Conservation (phyloP, 2,113 vertebrate species). For the Salminus brasiliensis region DNA sequence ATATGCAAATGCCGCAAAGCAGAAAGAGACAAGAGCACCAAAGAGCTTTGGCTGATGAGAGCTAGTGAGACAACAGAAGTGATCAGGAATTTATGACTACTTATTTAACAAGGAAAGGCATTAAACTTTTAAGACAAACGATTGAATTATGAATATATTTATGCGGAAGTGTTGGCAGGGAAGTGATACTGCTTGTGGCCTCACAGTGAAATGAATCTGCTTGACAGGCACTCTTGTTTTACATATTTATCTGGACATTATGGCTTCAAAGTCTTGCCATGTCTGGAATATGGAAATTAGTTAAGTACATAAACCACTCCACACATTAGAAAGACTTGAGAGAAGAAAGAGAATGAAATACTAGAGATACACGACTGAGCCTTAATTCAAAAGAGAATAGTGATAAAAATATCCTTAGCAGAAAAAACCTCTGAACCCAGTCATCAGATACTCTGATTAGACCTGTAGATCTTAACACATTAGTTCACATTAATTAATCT, state of each 20-base stretch:
- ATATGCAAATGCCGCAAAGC: slow-evolving; percentile 34
- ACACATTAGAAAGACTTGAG: neutral
- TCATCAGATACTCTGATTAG: neutral
- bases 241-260: slow-evolving; percentile 23
- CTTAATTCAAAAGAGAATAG: neutral
- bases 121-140: slow-evolving; percentile 56
- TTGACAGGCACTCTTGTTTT: slow-evolving; percentile 33
- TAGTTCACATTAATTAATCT: neutral
- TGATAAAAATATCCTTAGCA: too few relatives aligned
- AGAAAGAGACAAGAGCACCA: slow-evolving; percentile 3
- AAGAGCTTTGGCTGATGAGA: slow-evolving; percentile 20
- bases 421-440: neutral
- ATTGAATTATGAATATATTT: slow-evolving; percentile 56
- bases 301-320: neutral
- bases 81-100: slow-evolving; percentile 48
- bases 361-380: slow-evolving; percentile 5
- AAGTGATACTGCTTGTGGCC: slow-evolving; percentile 27
- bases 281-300: neutral
- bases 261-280: neutral
- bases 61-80: slow-evolving; percentile 33
- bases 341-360: neutral
- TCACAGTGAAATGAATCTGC: slow-evolving; percentile 8
- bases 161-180: slow-evolving; percentile 42
- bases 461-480: neutral
- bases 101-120: slow-evolving; percentile 56